Evolutionary conservation across 2,888 invertebrate genomes (phyloP).

Genomic region (Tachina grossa): DNA sequence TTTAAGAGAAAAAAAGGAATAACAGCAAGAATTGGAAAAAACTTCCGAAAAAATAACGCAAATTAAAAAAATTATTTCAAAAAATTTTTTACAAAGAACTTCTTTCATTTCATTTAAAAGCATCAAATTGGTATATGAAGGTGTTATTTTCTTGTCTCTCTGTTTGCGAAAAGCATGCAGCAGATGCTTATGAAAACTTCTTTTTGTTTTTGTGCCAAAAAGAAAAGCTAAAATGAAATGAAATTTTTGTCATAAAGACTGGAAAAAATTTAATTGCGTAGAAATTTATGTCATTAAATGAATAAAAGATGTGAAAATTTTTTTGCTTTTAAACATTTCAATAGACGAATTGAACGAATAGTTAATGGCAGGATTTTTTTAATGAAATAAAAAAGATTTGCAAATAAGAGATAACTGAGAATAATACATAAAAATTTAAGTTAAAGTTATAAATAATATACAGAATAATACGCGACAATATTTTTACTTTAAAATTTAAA

Average conservation of each 20-base stretch:
- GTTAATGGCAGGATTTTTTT: neutral
- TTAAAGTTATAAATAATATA: neutral
- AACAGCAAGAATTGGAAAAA: neutral
- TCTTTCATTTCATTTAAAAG: conserved; percentile 10
- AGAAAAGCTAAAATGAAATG: conserved; percentile 32
- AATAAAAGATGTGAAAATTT: conserved; percentile 32
- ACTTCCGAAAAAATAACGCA: neutral
- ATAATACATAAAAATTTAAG: neutral
- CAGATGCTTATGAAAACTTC: conserved; percentile 35
- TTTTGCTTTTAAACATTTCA: conserved; percentile 5
- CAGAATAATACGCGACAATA: conserved; percentile 1
- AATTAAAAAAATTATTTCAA: conserved; percentile 13
- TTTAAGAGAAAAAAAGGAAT: conserved; percentile 1
- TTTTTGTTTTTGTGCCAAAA: conserved; percentile 9
- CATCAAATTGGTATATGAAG: conserved; percentile 9
- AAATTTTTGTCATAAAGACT: conserved; percentile 31
- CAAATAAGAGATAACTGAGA: neutral
- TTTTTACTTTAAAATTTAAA: neutral
- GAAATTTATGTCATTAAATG: conserved; percentile 58
- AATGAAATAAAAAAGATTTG: neutral
- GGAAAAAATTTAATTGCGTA: conserved; percentile 55
- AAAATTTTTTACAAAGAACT: conserved; percentile 34
- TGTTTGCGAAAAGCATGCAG: conserved; percentile 28
- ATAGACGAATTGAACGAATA: neutral
- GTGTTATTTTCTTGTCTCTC: conserved; percentile 17